phyloP scores from a whole-genome alignment of 2,888 invertebrate genomes.

The Plemyria rubiginata region DNA sequence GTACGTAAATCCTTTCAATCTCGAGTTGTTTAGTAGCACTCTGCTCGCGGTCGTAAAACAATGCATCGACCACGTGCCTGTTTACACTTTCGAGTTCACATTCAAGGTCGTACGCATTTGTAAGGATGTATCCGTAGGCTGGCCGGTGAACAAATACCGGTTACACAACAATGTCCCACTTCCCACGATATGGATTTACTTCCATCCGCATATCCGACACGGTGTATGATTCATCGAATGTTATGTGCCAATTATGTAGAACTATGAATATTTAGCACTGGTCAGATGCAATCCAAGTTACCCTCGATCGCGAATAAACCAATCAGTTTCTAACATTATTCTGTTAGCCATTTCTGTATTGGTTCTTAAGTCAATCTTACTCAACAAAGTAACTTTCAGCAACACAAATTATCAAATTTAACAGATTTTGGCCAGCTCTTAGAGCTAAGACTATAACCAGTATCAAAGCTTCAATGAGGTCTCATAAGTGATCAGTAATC shows the following conservation, averaged over 20 bases:
- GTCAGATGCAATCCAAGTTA: constrained; percentile 3
- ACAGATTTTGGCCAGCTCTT: background rate
- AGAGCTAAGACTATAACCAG: background rate
- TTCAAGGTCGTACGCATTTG: constrained; percentile 84
- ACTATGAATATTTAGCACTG: constrained; percentile 25
- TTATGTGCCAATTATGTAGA: constrained; percentile 29
- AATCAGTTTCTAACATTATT: background rate
- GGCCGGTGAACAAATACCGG: constrained; percentile 81
- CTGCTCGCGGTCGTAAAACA: constrained; percentile 78
- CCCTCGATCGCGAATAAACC: background rate
- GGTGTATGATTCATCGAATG: constrained; percentile 57
- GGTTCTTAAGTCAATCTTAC: background rate
- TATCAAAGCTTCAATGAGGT: background rate
- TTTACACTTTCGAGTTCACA: constrained; percentile 83
- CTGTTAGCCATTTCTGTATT: background rate
- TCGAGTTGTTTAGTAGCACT: constrained; percentile 60
- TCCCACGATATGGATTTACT: constrained; percentile 76
- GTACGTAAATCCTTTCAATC: constrained; percentile 42
- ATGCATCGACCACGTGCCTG: constrained; percentile 83
- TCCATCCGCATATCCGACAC: constrained; percentile 61
- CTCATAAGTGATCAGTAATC: background rate
- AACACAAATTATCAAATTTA: background rate
- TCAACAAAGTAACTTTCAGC: background rate
- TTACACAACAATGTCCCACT: constrained; percentile 81
- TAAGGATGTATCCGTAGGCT: constrained; percentile 83